Evolutionary conservation across 2,113 vertebrate species (phyloP).

Genomic region (Gracilinanus agilis): DNA sequence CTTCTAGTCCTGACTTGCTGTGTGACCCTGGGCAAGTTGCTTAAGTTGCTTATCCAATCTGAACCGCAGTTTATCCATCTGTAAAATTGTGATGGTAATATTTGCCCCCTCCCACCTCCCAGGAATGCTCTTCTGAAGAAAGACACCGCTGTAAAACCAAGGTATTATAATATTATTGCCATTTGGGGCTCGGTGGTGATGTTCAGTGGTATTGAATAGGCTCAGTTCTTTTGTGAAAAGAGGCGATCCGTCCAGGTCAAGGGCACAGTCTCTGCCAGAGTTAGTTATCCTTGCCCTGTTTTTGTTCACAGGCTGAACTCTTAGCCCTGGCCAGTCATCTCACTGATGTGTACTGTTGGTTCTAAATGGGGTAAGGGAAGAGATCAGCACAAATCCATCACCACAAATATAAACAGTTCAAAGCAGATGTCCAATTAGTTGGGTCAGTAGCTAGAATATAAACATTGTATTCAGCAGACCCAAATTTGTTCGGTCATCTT

Average conservation of each 20-base stretch:
- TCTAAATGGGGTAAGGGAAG: not conserved
- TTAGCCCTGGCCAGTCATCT: not conserved
- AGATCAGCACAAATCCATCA: not conserved
- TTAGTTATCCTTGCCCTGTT: not conserved
- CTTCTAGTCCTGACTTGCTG: not conserved
- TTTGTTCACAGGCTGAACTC: not conserved
- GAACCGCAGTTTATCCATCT: not conserved
- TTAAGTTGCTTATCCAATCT: conserved; percentile 6
- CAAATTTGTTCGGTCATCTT: not conserved
- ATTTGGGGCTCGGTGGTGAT: not conserved
- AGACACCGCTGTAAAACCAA: not conserved
- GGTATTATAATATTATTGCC: not conserved
- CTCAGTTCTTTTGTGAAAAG: not conserved
- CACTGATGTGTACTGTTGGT: not conserved
- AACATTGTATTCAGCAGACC: not conserved
- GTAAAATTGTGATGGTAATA: not conserved
- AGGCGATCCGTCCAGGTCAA: not conserved
- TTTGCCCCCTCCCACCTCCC: conserved; percentile 4
- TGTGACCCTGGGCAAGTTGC: conserved; percentile 19
- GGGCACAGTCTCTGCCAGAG: not conserved
- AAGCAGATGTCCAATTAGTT: not conserved
- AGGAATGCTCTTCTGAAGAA: not conserved
- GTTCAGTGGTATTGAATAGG: not conserved
- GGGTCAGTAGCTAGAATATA: not conserved
- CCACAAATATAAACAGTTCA: not conserved